Evolutionary conservation across 2,797 vertebrate species (phyloP).

Genomic region (Peromyscus attwateri): DNA sequence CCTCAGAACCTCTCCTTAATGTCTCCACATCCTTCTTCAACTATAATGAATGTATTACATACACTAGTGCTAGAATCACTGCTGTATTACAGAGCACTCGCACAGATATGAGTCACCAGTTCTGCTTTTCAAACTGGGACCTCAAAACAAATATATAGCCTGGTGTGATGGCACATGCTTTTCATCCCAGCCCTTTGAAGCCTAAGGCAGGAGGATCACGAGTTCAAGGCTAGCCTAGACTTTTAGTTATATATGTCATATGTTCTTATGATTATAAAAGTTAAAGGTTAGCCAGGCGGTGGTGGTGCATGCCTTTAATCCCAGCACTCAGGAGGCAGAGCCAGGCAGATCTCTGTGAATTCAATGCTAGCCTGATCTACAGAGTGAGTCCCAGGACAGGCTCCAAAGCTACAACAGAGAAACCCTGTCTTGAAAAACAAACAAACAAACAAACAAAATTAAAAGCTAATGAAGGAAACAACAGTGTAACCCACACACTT

Average conservation of each 20-base stretch:
- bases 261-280: conserved; percentile 27
- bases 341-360: too few relatives aligned
- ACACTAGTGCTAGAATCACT: neutral
- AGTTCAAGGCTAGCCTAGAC: neutral
- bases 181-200: neutral
- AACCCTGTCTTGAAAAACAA: too few relatives aligned
- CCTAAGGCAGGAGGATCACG: neutral
- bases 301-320: too few relatives aligned
- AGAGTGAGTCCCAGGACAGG: too few relatives aligned
- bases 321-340: too few relatives aligned
- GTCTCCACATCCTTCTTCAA: neutral
- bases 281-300: neutral
- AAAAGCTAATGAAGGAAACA: conserved; percentile 33
- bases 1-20: neutral
- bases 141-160: conserved; percentile 26
- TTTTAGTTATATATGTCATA: neutral
- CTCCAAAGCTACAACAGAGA: too few relatives aligned
- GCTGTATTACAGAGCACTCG: neutral
- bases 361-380: too few relatives aligned
- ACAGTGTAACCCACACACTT: neutral
- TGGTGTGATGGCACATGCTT: neutral
- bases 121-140: neutral
- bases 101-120: neutral
- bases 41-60: neutral
- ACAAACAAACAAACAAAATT: neutral